phyloP scores from a whole-genome alignment of 2,888 invertebrate genomes.

The Papilio demoleus region DNA sequence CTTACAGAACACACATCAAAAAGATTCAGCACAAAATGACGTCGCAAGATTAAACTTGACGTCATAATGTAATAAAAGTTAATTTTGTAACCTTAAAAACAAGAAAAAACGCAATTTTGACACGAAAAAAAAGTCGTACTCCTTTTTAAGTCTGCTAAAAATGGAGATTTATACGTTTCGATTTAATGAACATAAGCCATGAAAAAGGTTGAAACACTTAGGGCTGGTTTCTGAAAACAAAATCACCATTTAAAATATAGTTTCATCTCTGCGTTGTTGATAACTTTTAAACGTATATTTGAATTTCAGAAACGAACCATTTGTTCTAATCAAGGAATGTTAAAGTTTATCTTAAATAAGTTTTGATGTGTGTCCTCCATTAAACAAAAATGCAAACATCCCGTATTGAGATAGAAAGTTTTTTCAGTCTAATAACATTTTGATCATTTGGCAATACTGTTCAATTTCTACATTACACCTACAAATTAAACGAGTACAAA shows the following conservation, averaged over 20 bases:
- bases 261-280: too few relatives aligned
- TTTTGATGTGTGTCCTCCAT: slow-evolving; percentile 1
- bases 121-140: too few relatives aligned
- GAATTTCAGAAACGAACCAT: not conserved
- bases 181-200: too few relatives aligned
- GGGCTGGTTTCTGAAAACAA: too few relatives aligned
- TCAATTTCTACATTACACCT: slow-evolving; percentile 67
- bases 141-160: too few relatives aligned
- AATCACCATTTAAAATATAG: too few relatives aligned
- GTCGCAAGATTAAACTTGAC: not conserved
- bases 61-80: slow-evolving; percentile 15
- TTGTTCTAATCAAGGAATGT: not conserved
- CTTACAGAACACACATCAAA: slow-evolving; percentile 41
- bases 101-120: slow-evolving; percentile 43
- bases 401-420: slow-evolving; percentile 53
- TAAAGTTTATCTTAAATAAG: too few relatives aligned
- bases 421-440: slow-evolving; percentile 80
- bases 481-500: slow-evolving; percentile 64
- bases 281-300: too few relatives aligned
- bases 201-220: too few relatives aligned
- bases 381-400: slow-evolving; percentile 10
- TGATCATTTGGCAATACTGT: slow-evolving; percentile 83
- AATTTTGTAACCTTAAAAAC: not conserved
- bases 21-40: not conserved
- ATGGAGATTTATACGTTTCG: too few relatives aligned